phyloP scores from a whole-genome alignment of 2,113 vertebrate species.

The Peucedramus taeniatus region DNA sequence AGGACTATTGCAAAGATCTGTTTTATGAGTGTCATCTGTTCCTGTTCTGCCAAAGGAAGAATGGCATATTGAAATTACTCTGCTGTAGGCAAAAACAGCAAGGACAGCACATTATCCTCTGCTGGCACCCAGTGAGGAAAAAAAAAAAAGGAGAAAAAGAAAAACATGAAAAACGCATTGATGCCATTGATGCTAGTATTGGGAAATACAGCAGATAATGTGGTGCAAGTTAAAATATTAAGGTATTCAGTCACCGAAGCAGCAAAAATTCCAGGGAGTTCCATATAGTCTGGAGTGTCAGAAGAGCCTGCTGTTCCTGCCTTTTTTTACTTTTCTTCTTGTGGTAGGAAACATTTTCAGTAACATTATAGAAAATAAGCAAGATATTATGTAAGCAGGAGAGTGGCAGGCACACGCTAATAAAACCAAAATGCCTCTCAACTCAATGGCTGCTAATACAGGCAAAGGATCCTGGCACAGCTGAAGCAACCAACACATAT shows the following conservation, averaged over 20 bases:
- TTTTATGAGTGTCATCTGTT: slow-evolving; percentile 48
- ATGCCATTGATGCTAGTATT: background rate
- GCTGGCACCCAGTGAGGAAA: background rate
- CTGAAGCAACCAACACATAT: background rate
- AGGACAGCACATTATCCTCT: slow-evolving; percentile 30
- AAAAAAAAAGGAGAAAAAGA: background rate
- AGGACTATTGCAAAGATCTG: slow-evolving; percentile 32
- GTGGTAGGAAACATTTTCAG: background rate
- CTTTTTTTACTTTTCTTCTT: background rate
- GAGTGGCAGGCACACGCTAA: background rate
- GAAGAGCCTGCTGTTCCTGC: background rate
- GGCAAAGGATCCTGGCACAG: background rate
- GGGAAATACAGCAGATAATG: background rate
- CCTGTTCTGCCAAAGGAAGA: slow-evolving; percentile 43
- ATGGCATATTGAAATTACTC: slow-evolving; percentile 52
- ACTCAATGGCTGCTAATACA: background rate
- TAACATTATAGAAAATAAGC: background rate
- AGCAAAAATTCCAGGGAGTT: background rate
- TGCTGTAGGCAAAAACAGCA: slow-evolving; percentile 50
- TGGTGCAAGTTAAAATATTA: background rate
- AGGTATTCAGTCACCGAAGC: background rate
- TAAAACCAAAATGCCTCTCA: background rate
- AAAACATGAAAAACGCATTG: background rate
- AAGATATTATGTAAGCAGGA: background rate
- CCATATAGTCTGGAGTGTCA: background rate